These are phyloP conservation scores for Emberiza fucata DNA, from an alignment of 2,113 vertebrate genomes.

Conservation along the genomic window DNA sequence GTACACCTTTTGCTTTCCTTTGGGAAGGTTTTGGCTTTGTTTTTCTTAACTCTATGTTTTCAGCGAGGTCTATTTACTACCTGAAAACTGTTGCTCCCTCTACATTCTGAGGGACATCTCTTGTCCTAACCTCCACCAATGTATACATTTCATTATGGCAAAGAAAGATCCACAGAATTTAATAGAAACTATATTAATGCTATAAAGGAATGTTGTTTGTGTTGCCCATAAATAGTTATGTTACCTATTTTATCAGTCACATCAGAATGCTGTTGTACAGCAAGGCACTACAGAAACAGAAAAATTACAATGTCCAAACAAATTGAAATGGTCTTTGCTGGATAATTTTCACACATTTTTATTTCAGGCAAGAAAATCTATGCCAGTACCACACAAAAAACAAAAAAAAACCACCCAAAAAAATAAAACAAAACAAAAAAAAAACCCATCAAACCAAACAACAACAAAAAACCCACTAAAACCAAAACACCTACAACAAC, in stretches of 20 bases:
- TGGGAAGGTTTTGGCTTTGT: background rate
- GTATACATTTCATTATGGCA: background rate
- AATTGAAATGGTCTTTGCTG: background rate
- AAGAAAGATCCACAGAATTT: background rate
- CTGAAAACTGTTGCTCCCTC: background rate
- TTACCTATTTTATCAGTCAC: background rate
- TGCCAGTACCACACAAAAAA: background rate
- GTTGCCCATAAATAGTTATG: background rate
- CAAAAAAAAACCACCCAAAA: no score
- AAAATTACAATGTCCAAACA: background rate
- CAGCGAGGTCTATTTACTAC: background rate
- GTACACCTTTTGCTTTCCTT: background rate
- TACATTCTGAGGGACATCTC: background rate
- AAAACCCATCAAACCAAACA: no score
- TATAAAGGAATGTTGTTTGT: background rate
- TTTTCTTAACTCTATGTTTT: background rate
- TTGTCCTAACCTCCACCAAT: background rate
- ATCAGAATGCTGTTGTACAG: background rate
- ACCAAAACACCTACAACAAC: background rate
- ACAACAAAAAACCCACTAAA: background rate
- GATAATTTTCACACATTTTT: background rate
- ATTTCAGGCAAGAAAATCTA: background rate
- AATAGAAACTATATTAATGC: background rate
- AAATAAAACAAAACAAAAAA: no score
- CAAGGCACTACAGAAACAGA: background rate